Base-by-base conservation (phyloP, 35 echinoderm and acorn worm species). In the Diadema setosum region DNA sequence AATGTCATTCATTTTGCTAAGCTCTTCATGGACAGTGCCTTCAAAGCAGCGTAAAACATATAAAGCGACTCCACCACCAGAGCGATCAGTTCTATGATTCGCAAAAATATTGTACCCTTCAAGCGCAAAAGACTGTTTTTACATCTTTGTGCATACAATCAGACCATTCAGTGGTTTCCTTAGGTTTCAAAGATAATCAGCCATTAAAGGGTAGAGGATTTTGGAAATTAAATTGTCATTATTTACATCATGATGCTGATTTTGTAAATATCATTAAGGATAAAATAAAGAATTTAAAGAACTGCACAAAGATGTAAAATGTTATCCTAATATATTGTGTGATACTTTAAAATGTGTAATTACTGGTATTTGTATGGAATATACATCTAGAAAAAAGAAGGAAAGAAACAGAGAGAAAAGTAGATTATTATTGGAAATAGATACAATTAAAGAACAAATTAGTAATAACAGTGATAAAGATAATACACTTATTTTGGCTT, bases 141-240 rank as follows among this genome's bases (percentile, higher is more conserved):
- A n/a, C n/a, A n/a, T n/a, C n/a, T n/a, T n/a, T n/a, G n/a, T n/a
- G n/a, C n/a, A n/a, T 83, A 29, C 81, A 83, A 83, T 83, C 46
- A 7, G 81, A 83, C 24, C 81, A 83, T 58, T 83, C 81, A 12
- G 25, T 83, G 33, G 81, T 83, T 58, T 15, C 18, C 11, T 57
- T 83, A 4, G 3, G 35, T 3, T 83, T 83, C 25, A 83, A 55
- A 20, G 81, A 83, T 58, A 58, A 58, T 58, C 24, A 57, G 29
- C 81, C 81, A 39, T 27, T 4, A 9, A 83, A 36, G 23, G 81
- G 81, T 83, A 23, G 5, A 32, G 45, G 11, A 3, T 83, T 83
- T 43, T 83, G 81, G 81, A 83, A 83, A 83, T 58, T 83, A 12
- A 83, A 83, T 83, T 83, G 44, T 58, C 3, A 55, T 9, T 83